Conservation (phyloP, 2,797 vertebrate species). For the Pelochelys cantorii region DNA sequence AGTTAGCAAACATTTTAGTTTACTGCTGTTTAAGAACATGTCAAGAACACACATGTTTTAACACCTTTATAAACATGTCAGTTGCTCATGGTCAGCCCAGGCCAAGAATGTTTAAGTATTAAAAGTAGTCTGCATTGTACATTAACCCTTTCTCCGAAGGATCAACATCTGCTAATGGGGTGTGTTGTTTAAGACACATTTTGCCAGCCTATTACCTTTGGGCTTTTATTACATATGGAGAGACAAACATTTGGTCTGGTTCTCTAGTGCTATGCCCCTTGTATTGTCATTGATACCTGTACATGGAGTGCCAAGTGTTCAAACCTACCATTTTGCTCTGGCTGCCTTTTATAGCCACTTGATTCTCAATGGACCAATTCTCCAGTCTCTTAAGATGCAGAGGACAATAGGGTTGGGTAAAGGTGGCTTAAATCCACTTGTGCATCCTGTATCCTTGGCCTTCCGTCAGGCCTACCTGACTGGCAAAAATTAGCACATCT, state of each 20-base stretch:
- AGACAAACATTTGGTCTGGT: background rate
- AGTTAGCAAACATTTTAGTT: background rate
- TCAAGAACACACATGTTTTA: background rate
- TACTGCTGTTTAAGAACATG: background rate
- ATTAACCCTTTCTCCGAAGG: background rate
- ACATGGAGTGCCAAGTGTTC: accelerated
- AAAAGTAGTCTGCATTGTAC: background rate
- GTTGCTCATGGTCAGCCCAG: background rate
- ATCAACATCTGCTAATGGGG: background rate
- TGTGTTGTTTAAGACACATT: background rate
- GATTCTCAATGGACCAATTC: background rate
- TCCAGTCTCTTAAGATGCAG: background rate
- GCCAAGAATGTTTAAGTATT: background rate
- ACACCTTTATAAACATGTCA: accelerated
- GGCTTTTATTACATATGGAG: background rate
- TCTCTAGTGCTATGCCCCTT: accelerated
- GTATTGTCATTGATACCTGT: background rate
- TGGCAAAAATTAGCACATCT: background rate
- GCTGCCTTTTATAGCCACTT: background rate
- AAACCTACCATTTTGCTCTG: background rate
- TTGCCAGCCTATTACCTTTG: accelerated
- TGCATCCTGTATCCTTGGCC: background rate
- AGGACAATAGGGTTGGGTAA: background rate
- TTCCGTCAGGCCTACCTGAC: background rate
- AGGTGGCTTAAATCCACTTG: background rate